Evolutionary conservation across 2,113 vertebrate genomes (phyloP), one percentile per base, ranked within the genome.

Genomic region (Lates calcarifer): DNA sequence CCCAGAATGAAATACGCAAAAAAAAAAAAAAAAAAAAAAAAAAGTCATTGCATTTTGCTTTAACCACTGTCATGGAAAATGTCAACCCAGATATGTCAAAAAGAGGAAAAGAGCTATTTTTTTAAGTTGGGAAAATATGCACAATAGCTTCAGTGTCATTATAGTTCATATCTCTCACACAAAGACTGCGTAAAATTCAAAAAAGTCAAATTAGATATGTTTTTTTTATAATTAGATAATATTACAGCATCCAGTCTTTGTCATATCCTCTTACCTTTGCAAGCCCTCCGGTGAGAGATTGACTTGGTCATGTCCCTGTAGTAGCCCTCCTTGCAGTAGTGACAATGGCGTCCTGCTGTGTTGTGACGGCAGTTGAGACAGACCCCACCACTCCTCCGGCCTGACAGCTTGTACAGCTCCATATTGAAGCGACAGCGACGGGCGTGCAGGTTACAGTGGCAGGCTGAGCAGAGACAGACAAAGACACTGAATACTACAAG

Each of bases 241-340:
- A 37, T 67, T 31, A 18, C n/a, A 55, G 41, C 35, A 13, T 79
- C 39, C 69, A 67, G 12, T 39, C 17, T 24, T 5, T 2, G 28
- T 63, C 18, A 5, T 1, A 0, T 65, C 33, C 37, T 10, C 57
- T 73, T 95, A 99, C 98, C 98, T 98, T 98, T 99, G 94, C 98
- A 99, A 60, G 98, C 97, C 78, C 98, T 97, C 75, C 98, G 94
- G 92, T 99, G 97, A 22, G 97, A 96, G 93, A 99, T 98, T 89
- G 97, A 95, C 90, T 99, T 99, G 91, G 95, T 96, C 96, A 99
- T 96, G 96, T 99, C 98, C 0, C 98, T 91, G 95, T 98, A 99
- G 95, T 96, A 99, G 11, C 98, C 98, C 92, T 99, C 98, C 90
- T 97, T 99, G 95, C 98, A 99, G 95, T 99, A 99, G 91, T 99